These are phyloP conservation scores for Taurulus bubalis DNA, from an alignment of 2,113 vertebrate genomes.

Conservation along the genomic window DNA sequence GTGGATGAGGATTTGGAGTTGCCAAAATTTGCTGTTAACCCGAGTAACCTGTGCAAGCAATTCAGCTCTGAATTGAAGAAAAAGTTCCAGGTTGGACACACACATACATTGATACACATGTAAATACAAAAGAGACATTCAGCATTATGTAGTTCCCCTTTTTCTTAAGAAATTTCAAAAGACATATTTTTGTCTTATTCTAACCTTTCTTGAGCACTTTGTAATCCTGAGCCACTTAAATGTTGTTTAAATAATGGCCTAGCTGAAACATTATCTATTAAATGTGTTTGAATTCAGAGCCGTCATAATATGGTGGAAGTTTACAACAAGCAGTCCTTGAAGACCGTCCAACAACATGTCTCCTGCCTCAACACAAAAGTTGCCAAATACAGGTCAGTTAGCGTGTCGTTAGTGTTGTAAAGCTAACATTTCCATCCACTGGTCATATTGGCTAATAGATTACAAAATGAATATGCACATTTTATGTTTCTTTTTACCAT, in stretches of 20 bases:
- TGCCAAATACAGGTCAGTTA: slow-evolving; percentile 87
- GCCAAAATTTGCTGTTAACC: slow-evolving; percentile 31
- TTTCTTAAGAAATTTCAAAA: slow-evolving; percentile 1
- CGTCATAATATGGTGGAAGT: slow-evolving; percentile 83
- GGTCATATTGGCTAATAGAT: neutral
- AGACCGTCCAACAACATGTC: slow-evolving; percentile 85
- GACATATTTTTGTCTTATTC: neutral
- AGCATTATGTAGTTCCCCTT: neutral
- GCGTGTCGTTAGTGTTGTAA: neutral
- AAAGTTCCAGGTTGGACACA: slow-evolving; percentile 84
- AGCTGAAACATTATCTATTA: slow-evolving; percentile 3
- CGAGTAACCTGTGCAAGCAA: slow-evolving; percentile 80
- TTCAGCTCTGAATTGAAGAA: slow-evolving; percentile 86
- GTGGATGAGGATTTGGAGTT: slow-evolving; percentile 54
- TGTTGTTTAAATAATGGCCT: neutral
- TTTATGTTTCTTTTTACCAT: neutral
- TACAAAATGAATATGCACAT: neutral
- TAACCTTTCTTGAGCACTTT: neutral
- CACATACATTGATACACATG: neutral
- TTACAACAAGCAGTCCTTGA: slow-evolving; percentile 87
- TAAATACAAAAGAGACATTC: neutral
- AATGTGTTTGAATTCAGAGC: slow-evolving; percentile 66
- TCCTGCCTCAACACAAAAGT: slow-evolving; percentile 83
- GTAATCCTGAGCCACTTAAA: neutral
- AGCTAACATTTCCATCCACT: neutral